These are phyloP conservation scores for Drosophila monieri DNA, from an alignment of 2,888 invertebrate species.

Conservation along the genomic window DNA sequence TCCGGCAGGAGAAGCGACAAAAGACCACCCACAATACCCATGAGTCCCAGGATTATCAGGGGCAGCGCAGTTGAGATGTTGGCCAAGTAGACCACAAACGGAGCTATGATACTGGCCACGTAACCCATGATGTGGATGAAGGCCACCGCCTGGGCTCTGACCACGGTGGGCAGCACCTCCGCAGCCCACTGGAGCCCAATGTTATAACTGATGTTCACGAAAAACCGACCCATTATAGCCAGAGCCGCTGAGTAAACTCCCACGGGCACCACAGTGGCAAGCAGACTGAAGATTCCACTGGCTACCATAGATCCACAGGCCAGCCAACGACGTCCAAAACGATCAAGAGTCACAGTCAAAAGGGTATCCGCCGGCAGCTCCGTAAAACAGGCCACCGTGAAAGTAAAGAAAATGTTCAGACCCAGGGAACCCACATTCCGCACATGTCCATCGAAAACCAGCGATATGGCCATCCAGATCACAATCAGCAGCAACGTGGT, in stretches of 20 bases:
- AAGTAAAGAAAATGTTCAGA: conserved; percentile 92
- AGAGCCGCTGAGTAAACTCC: conserved; percentile 90
- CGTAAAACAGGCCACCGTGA: conserved; percentile 92
- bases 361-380: conserved; percentile 94
- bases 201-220: conserved; percentile 95
- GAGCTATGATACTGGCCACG: conserved; percentile 92
- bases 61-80: conserved; percentile 90
- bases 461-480: conserved; percentile 95
- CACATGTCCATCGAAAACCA: conserved; percentile 95
- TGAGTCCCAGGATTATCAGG: conserved; percentile 89
- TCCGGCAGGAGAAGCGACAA: conserved; percentile 93
- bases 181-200: conserved; percentile 95
- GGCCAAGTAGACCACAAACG: conserved; percentile 91
- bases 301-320: conserved; percentile 92
- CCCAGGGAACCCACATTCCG: conserved; percentile 94
- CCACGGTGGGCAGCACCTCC: conserved; percentile 93
- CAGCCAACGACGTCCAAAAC: conserved; percentile 93
- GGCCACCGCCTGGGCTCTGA: conserved; percentile 93
- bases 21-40: conserved; percentile 90
- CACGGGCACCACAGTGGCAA: conserved; percentile 90
- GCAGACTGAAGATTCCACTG: conserved; percentile 91
- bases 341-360: conserved; percentile 88
- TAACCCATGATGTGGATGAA: conserved; percentile 95
- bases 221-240: conserved; percentile 93
- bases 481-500: conserved; percentile 91